Evolutionary conservation across 1,140 invertebrate species (phyloP), one percentile per base, ranked within the genome.

Genomic region (Tetragonula clypearis): DNA sequence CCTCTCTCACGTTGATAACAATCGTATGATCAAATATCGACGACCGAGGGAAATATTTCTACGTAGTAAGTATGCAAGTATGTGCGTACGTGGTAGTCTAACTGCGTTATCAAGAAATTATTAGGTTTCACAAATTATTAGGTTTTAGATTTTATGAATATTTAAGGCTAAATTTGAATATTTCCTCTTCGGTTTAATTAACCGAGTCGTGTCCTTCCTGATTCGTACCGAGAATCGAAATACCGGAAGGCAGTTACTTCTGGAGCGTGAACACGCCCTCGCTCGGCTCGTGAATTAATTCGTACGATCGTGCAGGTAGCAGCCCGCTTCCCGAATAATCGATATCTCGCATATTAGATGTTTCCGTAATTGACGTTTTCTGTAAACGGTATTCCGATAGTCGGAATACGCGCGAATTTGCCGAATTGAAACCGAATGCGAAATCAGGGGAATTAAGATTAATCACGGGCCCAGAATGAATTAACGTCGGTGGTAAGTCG

Each of bases 271-370:
- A 68, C 17, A 68, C 30, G 11, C 9, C 66, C 9, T 4, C 30
- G 19, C 26, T 17, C 30, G 21, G 11, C 71, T 5, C n/a, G 35
- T 14, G 41, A n/a, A 82, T 82, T 82, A 82, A 74, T 73, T 73
- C n/a, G n/a, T 72, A 17, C 71, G 15, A 41, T 55, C 60, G 26
- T 53, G 35, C 49, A 53, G 19, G 15, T 58, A 72, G 41, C 69
- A 53, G 49, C 15, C n/a, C 11, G 21, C n/a, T 26, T 55, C 53
- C 23, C n/a, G 71, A 65, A 73, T 74, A 82, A 74, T 73, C 79
- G 79, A 81, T 82, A 53, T 21, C 60, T 30, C 12, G 11, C 21
- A 65, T 82, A 82, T 74, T 82, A 62, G 17, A 62, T 62, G 56
- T 9, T 15, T n/a, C 35, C 49, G 23, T 49, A 41, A 74, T 82